These are phyloP conservation scores for Sparus aurata DNA, from an alignment of 2,797 vertebrate species.

Conservation along the genomic window DNA sequence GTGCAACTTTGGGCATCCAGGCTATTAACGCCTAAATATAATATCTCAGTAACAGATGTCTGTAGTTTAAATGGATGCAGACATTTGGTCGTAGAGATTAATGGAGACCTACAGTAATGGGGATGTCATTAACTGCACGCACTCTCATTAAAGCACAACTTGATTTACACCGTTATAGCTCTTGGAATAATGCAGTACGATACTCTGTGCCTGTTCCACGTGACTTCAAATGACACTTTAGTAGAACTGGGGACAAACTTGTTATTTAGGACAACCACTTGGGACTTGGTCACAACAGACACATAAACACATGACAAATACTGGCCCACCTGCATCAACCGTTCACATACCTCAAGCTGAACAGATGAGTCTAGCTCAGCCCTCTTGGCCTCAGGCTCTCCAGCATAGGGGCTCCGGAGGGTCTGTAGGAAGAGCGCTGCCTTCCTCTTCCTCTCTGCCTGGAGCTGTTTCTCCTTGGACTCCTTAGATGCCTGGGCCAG, in stretches of 20 bases:
- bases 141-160: not conserved
- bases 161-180: not conserved
- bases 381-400: slow-evolving; percentile 89
- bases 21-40: not conserved
- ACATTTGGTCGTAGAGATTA: not conserved
- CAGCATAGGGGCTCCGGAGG: slow-evolving; percentile 86
- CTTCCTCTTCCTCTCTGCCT: slow-evolving; percentile 97
- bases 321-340: not conserved
- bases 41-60: slow-evolving; percentile 1
- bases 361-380: slow-evolving; percentile 84
- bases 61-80: not conserved
- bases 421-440: slow-evolving; percentile 96
- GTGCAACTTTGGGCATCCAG: too few species aligned
- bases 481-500: slow-evolving; percentile 98
- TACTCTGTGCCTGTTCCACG: not conserved
- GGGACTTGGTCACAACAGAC: not conserved
- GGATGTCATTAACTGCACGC: not conserved
- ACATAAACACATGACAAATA: not conserved
- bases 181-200: not conserved
- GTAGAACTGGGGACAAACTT: not conserved
- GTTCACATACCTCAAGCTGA: slow-evolving; percentile 84
- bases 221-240: not conserved
- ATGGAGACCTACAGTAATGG: not conserved
- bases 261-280: not conserved
- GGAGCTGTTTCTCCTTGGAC: slow-evolving; percentile 98